Evolutionary conservation across 1,140 invertebrate species (phyloP).

Genomic region (Lucilia sericata): DNA sequence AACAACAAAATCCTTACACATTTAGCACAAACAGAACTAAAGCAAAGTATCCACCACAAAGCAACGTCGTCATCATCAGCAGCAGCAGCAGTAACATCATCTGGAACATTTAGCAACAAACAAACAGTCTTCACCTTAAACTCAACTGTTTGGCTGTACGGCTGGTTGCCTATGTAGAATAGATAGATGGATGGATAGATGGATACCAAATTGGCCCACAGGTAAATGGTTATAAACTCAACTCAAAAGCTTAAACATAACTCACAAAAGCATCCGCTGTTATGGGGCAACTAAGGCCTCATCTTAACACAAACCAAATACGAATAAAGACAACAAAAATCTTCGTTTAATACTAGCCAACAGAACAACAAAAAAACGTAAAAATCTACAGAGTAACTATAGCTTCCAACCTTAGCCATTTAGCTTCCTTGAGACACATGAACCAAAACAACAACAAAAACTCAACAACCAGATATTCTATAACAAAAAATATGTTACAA

Average conservation of each 20-base stretch:
- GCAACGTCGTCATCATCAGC: background rate
- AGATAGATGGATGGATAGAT: conserved; percentile 19
- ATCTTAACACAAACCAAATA: background rate
- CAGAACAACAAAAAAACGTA: background rate
- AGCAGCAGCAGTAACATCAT: background rate
- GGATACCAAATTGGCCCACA: conserved; percentile 35
- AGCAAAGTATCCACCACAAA: background rate
- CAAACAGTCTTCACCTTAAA: background rate
- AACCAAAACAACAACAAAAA: background rate
- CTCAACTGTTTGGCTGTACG: background rate
- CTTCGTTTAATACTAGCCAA: background rate
- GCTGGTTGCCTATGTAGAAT: background rate
- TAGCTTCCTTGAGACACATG: conserved; percentile 18
- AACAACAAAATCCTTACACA: background rate
- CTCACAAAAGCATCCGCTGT: conserved; percentile 24
- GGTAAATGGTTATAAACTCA: conserved; percentile 36
- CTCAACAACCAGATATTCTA: background rate
- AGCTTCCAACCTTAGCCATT: background rate
- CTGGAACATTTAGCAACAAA: background rate
- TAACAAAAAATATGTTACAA: background rate
- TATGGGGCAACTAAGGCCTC: background rate
- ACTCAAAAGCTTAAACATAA: conserved; percentile 39
- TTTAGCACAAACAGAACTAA: background rate
- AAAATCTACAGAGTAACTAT: background rate
- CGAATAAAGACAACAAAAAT: background rate